phyloP scores from a whole-genome alignment of 2,797 vertebrate species.

The Poecilia wingei region DNA sequence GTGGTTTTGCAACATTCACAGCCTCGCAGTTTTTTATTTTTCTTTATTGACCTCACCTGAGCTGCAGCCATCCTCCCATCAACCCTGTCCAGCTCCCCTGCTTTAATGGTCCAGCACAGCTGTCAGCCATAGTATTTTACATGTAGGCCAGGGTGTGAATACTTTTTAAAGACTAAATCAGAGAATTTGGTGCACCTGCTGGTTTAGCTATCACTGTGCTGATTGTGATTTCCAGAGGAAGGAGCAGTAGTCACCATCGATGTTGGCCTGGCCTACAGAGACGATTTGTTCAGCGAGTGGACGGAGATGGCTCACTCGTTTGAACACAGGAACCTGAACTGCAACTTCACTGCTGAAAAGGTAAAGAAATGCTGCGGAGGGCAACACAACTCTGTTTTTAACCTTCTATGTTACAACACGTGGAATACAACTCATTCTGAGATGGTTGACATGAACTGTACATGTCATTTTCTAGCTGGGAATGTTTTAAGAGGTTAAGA shows the following conservation, averaged over 20 bases:
- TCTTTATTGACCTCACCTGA: not conserved
- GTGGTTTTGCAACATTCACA: not conserved
- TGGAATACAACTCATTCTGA: not conserved
- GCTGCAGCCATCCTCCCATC: not conserved
- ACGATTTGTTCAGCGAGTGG: constrained; percentile 86
- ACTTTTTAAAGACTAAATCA: not conserved
- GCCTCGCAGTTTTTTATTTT: not conserved
- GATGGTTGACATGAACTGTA: not conserved
- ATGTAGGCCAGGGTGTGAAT: not conserved
- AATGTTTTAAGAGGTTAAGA: no score
- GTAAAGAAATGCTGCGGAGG: constrained; percentile 60
- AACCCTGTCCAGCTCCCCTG: not conserved
- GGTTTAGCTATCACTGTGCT: not conserved
- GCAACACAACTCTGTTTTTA: not conserved
- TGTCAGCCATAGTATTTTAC: not conserved
- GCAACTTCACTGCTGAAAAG: constrained; percentile 87
- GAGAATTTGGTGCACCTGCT: not conserved
- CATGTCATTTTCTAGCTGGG: not conserved
- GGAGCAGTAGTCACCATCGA: constrained; percentile 89
- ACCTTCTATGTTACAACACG: not conserved
- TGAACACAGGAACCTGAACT: constrained; percentile 91
- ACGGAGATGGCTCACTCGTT: constrained; percentile 89
- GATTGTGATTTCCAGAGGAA: constrained; percentile 77
- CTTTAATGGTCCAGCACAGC: not conserved
- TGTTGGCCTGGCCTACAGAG: constrained; percentile 90